phyloP scores from a whole-genome alignment of 2,113 vertebrate species.

The Petaurus breviceps region DNA sequence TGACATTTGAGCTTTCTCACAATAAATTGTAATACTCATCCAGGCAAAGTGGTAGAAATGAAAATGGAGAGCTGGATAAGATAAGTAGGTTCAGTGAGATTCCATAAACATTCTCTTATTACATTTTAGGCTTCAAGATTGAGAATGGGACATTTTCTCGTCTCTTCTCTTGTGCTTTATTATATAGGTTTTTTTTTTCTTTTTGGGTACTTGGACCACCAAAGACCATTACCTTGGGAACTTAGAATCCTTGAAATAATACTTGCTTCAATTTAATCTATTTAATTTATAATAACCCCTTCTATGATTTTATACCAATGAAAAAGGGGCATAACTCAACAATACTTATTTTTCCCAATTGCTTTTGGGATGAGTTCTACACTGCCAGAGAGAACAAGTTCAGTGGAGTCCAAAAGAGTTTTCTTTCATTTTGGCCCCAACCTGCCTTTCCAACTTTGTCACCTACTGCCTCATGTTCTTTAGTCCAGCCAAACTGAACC shows the following conservation, averaged over 20 bases:
- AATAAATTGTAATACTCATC: slow-evolving; percentile 54
- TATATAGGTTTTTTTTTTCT: slow-evolving; percentile 22
- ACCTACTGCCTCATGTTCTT: neutral
- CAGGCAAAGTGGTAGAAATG: neutral
- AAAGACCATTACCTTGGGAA: slow-evolving; percentile 41
- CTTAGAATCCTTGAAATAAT: slow-evolving; percentile 53
- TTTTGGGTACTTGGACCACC: slow-evolving; percentile 3
- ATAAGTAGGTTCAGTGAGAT: slow-evolving; percentile 23
- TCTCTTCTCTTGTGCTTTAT: slow-evolving; percentile 47
- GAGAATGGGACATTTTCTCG: slow-evolving; percentile 45
- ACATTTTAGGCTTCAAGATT: slow-evolving; percentile 45
- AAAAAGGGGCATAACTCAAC: slow-evolving; percentile 46
- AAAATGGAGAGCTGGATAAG: slow-evolving; percentile 21
- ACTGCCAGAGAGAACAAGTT: slow-evolving; percentile 16
- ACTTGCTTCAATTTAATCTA: slow-evolving; percentile 42
- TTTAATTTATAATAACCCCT: slow-evolving; percentile 20
- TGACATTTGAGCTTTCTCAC: slow-evolving; percentile 38
- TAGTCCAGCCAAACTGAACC: neutral
- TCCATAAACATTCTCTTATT: neutral
- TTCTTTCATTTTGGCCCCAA: neutral
- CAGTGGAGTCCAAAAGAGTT: slow-evolving; percentile 24
- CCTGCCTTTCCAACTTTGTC: neutral
- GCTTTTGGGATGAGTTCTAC: slow-evolving; percentile 37
- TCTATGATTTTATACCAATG: slow-evolving; percentile 25
- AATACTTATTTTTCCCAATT: neutral